Conservation (phyloP, 2,888 invertebrate genomes). For the Cremastinae sp. region DNA sequence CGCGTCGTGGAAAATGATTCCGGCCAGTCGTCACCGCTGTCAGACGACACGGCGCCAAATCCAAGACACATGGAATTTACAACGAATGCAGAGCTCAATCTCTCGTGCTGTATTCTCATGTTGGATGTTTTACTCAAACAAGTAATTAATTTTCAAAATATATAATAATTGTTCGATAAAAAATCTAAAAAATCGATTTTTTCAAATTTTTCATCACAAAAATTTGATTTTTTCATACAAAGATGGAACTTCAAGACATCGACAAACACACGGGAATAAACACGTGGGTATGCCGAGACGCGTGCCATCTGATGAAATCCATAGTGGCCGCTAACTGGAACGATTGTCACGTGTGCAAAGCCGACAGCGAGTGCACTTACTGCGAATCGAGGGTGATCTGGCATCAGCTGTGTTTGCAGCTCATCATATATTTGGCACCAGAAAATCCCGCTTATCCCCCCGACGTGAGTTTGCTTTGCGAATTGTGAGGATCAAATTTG, state of each 20-base stretch:
- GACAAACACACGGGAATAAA: slow-evolving; percentile 90
- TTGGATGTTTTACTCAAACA: slow-evolving; percentile 97
- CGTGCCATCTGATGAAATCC: slow-evolving; percentile 87
- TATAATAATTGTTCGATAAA: not conserved
- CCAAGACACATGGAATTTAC: slow-evolving; percentile 86
- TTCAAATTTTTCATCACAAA: too few species aligned
- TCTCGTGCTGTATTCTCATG: slow-evolving; percentile 98
- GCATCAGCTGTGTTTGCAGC: slow-evolving; percentile 93
- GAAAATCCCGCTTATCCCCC: slow-evolving; percentile 87
- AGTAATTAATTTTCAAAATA: slow-evolving; percentile 79
- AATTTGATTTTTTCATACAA: too few species aligned
- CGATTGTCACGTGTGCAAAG: slow-evolving; percentile 83
- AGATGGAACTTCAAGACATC: slow-evolving; percentile 93
- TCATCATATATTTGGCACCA: slow-evolving; percentile 90
- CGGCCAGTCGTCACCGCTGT: slow-evolving; percentile 85
- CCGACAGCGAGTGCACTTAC: slow-evolving; percentile 89
- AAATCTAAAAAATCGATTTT: too few species aligned
- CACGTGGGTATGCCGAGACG: slow-evolving; percentile 87
- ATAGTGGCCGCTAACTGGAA: slow-evolving; percentile 89
- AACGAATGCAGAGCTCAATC: slow-evolving; percentile 87
- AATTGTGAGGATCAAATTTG: not conserved
- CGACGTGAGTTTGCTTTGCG: slow-evolving; percentile 83
- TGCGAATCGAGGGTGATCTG: slow-evolving; percentile 97
- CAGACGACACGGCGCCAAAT: slow-evolving; percentile 85
- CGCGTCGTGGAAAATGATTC: slow-evolving; percentile 87